Percentiles rank a stretch among this genome's conserved stretches.
phyloP scores from a whole-genome alignment of 2,797 vertebrate genomes.

The Eulemur rubriventer region DNA sequence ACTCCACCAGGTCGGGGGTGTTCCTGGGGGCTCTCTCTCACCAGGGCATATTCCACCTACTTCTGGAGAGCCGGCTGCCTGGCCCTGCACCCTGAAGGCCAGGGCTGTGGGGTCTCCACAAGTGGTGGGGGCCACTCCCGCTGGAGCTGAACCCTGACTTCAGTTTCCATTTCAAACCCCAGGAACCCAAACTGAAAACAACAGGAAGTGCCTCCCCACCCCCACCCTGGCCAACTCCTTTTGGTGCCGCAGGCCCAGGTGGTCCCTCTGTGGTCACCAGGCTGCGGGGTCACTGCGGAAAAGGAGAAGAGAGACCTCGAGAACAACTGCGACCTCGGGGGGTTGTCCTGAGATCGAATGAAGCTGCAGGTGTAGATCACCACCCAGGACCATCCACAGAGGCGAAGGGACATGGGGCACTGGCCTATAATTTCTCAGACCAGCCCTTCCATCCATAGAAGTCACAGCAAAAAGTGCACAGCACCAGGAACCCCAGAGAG shows the following conservation, averaged over 20 bases:
- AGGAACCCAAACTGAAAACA: conserved; percentile 70
- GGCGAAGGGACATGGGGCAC: background rate
- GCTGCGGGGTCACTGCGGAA: conserved; percentile 64
- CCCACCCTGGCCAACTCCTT: conserved; percentile 45
- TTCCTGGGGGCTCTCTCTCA: background rate
- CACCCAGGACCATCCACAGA: accelerated
- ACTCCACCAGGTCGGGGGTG: background rate
- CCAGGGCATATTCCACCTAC: background rate
- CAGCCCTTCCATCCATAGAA: too few relatives aligned
- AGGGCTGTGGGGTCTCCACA: background rate
- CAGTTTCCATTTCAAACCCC: conserved; percentile 65
- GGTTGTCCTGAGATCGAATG: too few relatives aligned
- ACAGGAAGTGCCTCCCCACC: conserved; percentile 59
- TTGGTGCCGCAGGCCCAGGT: conserved; percentile 63
- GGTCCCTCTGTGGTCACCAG: conserved; percentile 45
- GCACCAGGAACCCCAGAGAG: accelerated
- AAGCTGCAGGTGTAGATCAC: background rate
- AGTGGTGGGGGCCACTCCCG: background rate
- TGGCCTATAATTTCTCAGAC: background rate
- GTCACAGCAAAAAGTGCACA: background rate
- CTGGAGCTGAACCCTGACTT: background rate
- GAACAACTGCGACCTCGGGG: background rate
- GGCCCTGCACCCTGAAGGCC: background rate
- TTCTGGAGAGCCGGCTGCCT: background rate
- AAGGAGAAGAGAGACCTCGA: conserved; percentile 18